Evolutionary conservation across 2,113 vertebrate species (phyloP), one percentile per base, ranked within the genome.

Genomic region (Sylvietta virens): DNA sequence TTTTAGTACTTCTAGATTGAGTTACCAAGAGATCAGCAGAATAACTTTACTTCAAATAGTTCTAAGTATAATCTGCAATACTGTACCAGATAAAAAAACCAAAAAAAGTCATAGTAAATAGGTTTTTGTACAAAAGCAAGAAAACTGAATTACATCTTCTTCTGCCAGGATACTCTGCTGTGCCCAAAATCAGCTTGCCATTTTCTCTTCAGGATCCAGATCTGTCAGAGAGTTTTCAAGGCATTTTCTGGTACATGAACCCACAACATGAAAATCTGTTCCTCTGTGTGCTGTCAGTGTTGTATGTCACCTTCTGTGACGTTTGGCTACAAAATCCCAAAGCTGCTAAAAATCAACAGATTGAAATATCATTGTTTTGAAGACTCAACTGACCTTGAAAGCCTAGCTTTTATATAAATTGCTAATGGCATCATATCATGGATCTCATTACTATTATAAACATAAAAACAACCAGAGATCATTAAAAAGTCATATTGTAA

Each of bases 401-500:
- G 28, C 28, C 45, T 31, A 77, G 23, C 14, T 79, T 93, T 78
- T 95, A 80, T 81, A 87, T 35, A 57, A 44, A 78, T 80, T 79
- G 40, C 26, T 89, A 62, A 74, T 48, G 58, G 15, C 45, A 53
- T 85, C 44, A 30, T 88, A 88, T 24, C 1, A 87, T 57, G 82
- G 28, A 82, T 95, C 84, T 97, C 65, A 93, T 96, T 94, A 84
- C 83, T 80, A 17, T 16, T 90, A 58, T 19, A 79, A 65, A 35
- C 28, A 45, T 80, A 94, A 83, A 19, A 84, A 56, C 27, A 66
- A 72, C 45, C 65, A 86, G 54, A 95, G 86, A 95, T 73, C 26
- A 66, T 83, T 73, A 95, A 77, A 94, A 93, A 91, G 39, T 62
- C 94, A 45, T 88, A 94, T 61, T 92, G 40, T 83, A 60, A 80